A percentile compares a stretch with the other conserved stretches of the same genome.
Conservation (phyloP, 1,140 invertebrate species). For the Lordiphosa collinella region DNA sequence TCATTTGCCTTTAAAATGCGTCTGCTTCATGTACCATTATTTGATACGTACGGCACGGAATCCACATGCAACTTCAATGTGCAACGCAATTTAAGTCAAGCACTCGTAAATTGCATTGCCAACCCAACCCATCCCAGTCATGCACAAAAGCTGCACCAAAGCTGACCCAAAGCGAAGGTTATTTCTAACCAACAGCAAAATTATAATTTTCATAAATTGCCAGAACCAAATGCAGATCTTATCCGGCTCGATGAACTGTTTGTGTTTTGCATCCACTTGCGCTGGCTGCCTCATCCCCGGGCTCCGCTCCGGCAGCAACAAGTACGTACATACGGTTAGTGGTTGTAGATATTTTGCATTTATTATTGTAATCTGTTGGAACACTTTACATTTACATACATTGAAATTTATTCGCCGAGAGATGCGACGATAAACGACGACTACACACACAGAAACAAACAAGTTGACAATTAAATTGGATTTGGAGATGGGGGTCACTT, state of each 20-base stretch:
- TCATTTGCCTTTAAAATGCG: no score
- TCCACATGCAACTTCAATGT: no score
- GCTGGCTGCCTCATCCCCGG: conserved; percentile 2
- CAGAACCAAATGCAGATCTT: conserved; percentile 35
- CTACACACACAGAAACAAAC: conserved; percentile 66
- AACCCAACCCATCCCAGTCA: not conserved
- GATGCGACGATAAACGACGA: conserved; percentile 69
- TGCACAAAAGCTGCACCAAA: conserved; percentile 19
- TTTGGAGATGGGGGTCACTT: conserved; percentile 34
- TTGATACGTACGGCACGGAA: no score
- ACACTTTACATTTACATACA: conserved; percentile 73
- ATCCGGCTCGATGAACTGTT: conserved; percentile 27
- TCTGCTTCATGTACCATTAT: no score
- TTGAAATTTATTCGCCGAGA: conserved; percentile 65
- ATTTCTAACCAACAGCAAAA: conserved; percentile 10
- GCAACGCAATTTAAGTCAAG: not conserved
- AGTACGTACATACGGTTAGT: conserved; percentile 3
- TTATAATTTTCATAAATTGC: conserved; percentile 67
- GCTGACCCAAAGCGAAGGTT: conserved; percentile 12
- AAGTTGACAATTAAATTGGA: conserved; percentile 71
- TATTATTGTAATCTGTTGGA: conserved; percentile 71
- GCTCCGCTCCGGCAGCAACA: conserved; percentile 20
- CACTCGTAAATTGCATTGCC: conserved; percentile 20
- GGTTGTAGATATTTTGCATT: conserved; percentile 63
- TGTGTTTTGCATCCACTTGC: not conserved